Base-by-base conservation (phyloP, 2,797 vertebrate species). In the Xenopus petersii region DNA sequence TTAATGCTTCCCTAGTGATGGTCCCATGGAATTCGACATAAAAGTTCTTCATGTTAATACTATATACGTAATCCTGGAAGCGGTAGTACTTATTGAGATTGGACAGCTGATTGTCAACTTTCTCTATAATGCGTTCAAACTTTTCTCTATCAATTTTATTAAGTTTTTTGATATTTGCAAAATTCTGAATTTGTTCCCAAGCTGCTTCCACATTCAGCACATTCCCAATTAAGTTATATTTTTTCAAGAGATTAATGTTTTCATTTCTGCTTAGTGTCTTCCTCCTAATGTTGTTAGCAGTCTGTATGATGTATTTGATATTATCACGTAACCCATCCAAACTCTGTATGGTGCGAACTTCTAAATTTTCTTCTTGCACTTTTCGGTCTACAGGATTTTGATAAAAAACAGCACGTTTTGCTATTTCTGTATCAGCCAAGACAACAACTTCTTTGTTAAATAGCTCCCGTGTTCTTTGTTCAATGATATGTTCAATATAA, bases 241-340 rank as follows among this genome's bases (percentile, higher is more conserved):
- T 9, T 1, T 1, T 6, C 8, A 1, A 3, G 16, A 68, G 5
- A 3, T 42, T 0, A 0, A 4, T 42, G 36, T 42, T 42, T 15
- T 56, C 21, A 1, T 21, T 21, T 21, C 1, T 21, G 21, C 21
- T 17, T 21, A 12, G 4, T 21, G 16, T 17, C 21, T 17, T 6
- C 10, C 7, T 30, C 58, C 54, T 58, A 15, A 55, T 36, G 4
- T n/a, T 36, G 24, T 69, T 69, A 56, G 67, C 11, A 69, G 16
- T 58, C 13, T 58, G n/a, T 58, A 69, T 69, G 33, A 69, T 69
- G 7, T 69, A 5, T 16, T 69, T 58, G n/a, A 69, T 69, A 69
- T 69, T 69, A 8, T 69, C 2, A 36, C 12, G 12, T 6, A 69
- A 24, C 5, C 30, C 33, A 17, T 69, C 16, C 48, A 58, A 9